phyloP scores from a whole-genome alignment of 2,797 vertebrate species.

The Tarsius wallacei region DNA sequence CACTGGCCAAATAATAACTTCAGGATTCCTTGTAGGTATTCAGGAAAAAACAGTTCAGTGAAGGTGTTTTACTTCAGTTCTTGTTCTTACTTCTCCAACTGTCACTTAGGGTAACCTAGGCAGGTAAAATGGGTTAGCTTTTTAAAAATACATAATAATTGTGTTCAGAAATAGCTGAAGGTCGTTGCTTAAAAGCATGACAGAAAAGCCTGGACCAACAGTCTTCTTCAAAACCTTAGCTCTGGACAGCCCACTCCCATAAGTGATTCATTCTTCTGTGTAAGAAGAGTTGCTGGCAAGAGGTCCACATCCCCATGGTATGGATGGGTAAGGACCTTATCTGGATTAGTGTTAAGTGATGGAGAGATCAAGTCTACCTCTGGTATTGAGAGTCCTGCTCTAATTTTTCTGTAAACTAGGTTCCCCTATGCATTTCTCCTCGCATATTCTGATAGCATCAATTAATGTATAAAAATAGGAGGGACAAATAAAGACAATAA shows the following conservation, averaged over 20 bases:
- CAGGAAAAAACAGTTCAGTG: background rate
- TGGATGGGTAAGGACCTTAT: background rate
- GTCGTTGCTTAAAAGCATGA: background rate
- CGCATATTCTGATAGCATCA: background rate
- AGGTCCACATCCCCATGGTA: too few relatives aligned
- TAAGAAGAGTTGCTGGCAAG: background rate
- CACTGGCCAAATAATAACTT: background rate
- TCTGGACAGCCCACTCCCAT: too few relatives aligned
- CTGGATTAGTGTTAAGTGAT: too few relatives aligned
- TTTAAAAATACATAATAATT: background rate
- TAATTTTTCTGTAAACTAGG: background rate
- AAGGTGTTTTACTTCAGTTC: background rate
- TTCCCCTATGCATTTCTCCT: background rate
- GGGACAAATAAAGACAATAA: background rate
- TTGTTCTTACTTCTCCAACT: background rate
- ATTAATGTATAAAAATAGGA: background rate
- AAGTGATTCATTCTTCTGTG: background rate
- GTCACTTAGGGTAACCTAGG: conserved; percentile 18
- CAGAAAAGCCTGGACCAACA: background rate
- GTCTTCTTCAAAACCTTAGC: conserved; percentile 88
- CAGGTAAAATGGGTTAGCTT: conserved; percentile 2
- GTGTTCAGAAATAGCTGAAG: conserved; percentile 36
- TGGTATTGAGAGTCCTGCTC: background rate
- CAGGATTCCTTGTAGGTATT: background rate
- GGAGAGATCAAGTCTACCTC: background rate